A percentile compares a stretch with the other conserved stretches of the same genome.
These are phyloP conservation scores for Epinephelus awoara DNA, from an alignment of 2,797 vertebrate species.

Conservation along the genomic window DNA sequence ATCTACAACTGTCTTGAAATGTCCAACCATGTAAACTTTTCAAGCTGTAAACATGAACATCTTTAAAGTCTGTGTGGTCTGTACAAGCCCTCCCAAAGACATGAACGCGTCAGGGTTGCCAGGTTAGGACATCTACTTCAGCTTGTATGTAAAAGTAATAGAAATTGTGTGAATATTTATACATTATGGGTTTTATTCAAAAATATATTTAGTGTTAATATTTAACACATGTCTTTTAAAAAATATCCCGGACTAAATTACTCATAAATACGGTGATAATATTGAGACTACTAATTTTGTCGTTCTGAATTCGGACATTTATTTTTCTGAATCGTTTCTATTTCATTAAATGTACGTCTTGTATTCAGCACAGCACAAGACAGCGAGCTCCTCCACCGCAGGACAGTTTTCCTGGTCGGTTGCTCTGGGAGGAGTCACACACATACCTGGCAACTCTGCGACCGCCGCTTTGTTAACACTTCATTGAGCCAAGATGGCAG, in stretches of 20 bases:
- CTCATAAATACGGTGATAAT: no score
- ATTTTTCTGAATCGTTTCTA: neutral
- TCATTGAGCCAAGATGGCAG: slow-evolving; percentile 92
- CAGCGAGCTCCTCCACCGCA: neutral
- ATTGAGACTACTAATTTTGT: neutral
- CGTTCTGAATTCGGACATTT: neutral
- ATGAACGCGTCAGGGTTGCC: slow-evolving; percentile 26
- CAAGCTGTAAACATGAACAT: neutral
- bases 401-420: neutral
- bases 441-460: slow-evolving; percentile 67
- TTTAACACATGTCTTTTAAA: neutral
- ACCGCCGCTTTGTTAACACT: slow-evolving; percentile 64
- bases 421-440: slow-evolving; percentile 45
- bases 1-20: neutral
- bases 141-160: neutral
- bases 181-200: neutral
- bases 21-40: neutral
- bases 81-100: neutral
- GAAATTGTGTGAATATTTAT: neutral
- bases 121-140: slow-evolving; percentile 24
- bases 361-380: no score
- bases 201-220: no score
- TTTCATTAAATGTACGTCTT: neutral
- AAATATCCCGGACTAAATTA: no score
- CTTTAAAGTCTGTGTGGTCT: no score